Percentiles rank a stretch among this genome's conserved stretches.
phyloP scores from a whole-genome alignment of 2,113 vertebrate genomes.

The Elephas maximus region DNA sequence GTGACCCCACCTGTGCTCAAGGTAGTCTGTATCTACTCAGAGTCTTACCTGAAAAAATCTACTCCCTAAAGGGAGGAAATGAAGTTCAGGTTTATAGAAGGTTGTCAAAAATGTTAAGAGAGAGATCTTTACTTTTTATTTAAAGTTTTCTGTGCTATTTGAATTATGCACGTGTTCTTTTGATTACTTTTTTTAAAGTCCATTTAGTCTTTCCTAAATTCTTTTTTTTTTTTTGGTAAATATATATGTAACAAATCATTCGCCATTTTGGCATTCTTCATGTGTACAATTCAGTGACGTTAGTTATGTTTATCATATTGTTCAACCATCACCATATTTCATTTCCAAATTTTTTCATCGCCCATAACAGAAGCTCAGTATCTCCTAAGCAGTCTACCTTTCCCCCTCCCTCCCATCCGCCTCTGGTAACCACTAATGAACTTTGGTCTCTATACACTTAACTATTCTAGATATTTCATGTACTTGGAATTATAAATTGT shows the following conservation, averaged over 20 bases:
- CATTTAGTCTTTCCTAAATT: not conserved
- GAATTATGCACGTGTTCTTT: not conserved
- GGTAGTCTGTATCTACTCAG: not conserved
- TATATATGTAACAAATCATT: not conserved
- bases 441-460: not conserved
- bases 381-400: not conserved
- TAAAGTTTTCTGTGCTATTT: not conserved
- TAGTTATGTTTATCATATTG: too few relatives aligned
- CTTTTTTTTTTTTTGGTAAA: not conserved
- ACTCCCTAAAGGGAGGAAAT: not conserved
- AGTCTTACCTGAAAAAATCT: not conserved
- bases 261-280: too few relatives aligned
- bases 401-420: not conserved
- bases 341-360: too few relatives aligned
- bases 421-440: not conserved
- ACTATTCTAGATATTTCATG: not conserved
- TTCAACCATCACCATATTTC: not conserved
- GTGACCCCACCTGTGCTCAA: accelerated
- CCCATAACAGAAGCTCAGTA: not conserved
- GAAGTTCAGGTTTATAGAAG: not conserved
- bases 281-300: too few relatives aligned
- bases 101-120: not conserved
- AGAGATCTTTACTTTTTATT: not conserved
- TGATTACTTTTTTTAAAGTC: not conserved
- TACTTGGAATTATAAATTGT: not conserved